These are phyloP conservation scores for Hydractinia symbiolongicarpus DNA, from an alignment of 30 jellyfish, hydroid and myxozoan genomes.

Conservation along the genomic window DNA sequence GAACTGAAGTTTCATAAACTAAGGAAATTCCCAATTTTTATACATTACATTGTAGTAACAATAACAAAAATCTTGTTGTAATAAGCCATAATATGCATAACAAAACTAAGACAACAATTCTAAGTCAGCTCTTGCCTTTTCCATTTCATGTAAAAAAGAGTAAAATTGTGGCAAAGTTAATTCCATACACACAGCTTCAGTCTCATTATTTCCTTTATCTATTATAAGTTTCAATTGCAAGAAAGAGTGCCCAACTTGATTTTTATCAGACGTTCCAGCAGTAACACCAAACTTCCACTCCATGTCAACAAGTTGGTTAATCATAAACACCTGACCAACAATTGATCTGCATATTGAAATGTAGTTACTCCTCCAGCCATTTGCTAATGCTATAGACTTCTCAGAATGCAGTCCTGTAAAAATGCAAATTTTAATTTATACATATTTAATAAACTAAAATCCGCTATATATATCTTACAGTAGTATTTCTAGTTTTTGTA, in stretches of 20 bases:
- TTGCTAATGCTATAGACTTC: constrained; percentile 29
- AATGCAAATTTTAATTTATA: not conserved
- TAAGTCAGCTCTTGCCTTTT: constrained; percentile 65
- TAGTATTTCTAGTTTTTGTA: no score
- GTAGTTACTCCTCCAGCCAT: constrained; percentile 46
- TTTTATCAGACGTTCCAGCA: constrained; percentile 72
- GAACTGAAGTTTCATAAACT: no score
- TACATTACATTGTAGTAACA: no score
- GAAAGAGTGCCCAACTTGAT: constrained; percentile 63
- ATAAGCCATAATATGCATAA: not conserved
- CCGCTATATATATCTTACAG: no score
- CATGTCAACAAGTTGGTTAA: constrained; percentile 79
- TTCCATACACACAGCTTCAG: constrained; percentile 61
- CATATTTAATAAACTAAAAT: not conserved
- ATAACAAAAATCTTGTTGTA: no score
- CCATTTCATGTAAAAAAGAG: constrained; percentile 86
- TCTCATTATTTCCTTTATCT: constrained; percentile 53
- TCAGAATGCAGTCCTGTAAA: constrained; percentile 41
- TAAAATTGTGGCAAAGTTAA: constrained; percentile 80
- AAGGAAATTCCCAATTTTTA: no score
- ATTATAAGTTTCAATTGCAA: constrained; percentile 72
- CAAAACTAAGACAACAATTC: constrained; percentile 30
- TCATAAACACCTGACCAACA: constrained; percentile 54
- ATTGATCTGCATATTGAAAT: constrained; percentile 47
- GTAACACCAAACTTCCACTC: constrained; percentile 96